Evolutionary conservation across 2,113 vertebrate species (phyloP).

Genomic region (Corythoichthys haematopterus): DNA sequence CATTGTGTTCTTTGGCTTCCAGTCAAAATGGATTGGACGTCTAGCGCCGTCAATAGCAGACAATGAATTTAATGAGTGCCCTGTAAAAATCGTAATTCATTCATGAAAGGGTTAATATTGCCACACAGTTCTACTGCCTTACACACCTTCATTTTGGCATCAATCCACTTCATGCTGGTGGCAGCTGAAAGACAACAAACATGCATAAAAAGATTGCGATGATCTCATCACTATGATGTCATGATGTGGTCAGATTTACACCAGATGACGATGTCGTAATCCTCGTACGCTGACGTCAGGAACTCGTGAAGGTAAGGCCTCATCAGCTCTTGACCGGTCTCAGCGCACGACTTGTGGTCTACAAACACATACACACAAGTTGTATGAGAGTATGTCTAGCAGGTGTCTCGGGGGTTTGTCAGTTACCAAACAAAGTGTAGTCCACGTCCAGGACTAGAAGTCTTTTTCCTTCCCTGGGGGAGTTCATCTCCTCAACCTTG

Average conservation of each 20-base stretch:
- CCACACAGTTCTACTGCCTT: neutral
- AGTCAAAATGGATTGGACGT: too few species aligned
- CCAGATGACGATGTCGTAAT: conserved; percentile 99
- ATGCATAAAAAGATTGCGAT: neutral
- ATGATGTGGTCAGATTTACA: conserved; percentile 76
- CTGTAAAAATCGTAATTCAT: too few species aligned
- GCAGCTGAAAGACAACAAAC: conserved; percentile 77
- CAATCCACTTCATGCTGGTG: conserved; percentile 99
- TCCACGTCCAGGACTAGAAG: conserved; percentile 95
- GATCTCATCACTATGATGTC: too few species aligned
- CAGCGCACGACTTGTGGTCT: conserved; percentile 99
- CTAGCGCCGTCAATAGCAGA: too few species aligned
- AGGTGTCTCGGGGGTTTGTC: neutral
- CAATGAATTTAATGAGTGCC: too few species aligned
- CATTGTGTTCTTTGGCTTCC: neutral
- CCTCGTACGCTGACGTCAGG: conserved; percentile 93
- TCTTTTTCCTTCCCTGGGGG: conserved; percentile 91
- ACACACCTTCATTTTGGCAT: conserved; percentile 99
- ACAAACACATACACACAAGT: conserved; percentile 20
- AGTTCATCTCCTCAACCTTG: conserved; percentile 92
- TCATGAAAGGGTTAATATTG: neutral
- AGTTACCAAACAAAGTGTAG: conserved; percentile 96
- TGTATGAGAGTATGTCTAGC: neutral
- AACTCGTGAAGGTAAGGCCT: conserved; percentile 97
- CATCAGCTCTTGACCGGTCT: conserved; percentile 96